Conservation (phyloP, 1,140 invertebrate genomes). For the Ephestia elutella region DNA sequence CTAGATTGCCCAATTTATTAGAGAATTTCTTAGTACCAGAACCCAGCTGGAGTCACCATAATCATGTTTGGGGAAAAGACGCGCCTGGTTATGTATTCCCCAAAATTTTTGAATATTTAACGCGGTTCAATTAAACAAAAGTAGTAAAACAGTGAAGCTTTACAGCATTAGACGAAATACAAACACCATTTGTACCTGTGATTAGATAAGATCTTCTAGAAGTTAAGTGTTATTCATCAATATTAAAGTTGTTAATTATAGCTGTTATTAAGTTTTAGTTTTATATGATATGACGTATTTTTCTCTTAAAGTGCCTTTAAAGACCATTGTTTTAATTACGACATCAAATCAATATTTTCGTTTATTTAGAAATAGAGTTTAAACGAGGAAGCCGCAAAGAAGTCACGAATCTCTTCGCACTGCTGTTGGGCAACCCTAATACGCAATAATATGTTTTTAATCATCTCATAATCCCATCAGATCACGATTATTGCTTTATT, state of each 20-base stretch:
- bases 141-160: background rate
- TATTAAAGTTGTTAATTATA: too few relatives aligned
- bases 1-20: constrained; percentile 68
- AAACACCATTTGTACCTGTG: too few relatives aligned
- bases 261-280: too few relatives aligned
- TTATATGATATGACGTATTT: too few relatives aligned
- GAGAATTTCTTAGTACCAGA: constrained; percentile 52
- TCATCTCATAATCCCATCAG: background rate
- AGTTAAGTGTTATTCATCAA: too few relatives aligned
- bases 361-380: background rate
- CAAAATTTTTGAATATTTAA: constrained; percentile 49
- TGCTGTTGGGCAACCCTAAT: background rate
- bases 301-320: too few relatives aligned
- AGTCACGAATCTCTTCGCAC: background rate
- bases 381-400: background rate
- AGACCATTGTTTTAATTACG: background rate
- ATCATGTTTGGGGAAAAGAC: constrained; percentile 43
- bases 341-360: background rate
- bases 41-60: constrained; percentile 56
- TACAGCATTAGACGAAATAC: background rate
- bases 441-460: constrained; percentile 1
- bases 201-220: too few relatives aligned
- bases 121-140: constrained; percentile 18
- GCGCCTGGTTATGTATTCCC: constrained; percentile 37
- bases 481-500: background rate